Evolutionary conservation across 2,797 vertebrate genomes (phyloP).

Genomic region (Acropternis orthonyx): DNA sequence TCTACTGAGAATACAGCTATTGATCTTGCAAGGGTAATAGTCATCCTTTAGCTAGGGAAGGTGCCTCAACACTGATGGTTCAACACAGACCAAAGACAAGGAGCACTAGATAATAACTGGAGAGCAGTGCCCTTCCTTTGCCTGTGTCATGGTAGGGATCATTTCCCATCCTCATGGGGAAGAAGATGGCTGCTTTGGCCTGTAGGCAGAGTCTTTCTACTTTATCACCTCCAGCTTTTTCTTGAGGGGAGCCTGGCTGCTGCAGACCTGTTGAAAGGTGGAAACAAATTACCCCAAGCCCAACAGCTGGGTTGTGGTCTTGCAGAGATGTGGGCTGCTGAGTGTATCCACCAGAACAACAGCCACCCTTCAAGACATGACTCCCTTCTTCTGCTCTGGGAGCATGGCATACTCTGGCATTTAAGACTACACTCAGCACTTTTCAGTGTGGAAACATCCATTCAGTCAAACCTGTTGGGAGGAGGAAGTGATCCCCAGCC

Average conservation of each 20-base stretch:
- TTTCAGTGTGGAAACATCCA: neutral
- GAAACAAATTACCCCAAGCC: neutral
- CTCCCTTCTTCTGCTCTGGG: neutral
- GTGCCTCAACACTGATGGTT: neutral
- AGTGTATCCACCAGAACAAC: neutral
- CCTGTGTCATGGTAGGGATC: neutral
- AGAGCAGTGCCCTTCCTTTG: neutral
- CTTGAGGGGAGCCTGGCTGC: neutral
- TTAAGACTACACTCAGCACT: neutral
- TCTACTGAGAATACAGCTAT: neutral
- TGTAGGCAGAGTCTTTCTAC: neutral
- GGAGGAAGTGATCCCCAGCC: neutral
- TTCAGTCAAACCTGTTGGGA: neutral
- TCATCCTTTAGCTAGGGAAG: neutral
- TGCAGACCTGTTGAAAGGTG: neutral
- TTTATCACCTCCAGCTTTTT: neutral
- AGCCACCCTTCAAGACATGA: neutral
- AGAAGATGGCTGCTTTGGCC: neutral
- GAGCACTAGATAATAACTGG: neutral
- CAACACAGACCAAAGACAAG: neutral
- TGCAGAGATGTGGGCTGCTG: neutral
- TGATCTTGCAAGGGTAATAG: neutral
- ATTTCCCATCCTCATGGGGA: neutral
- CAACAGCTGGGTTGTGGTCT: neutral
- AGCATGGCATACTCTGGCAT: rapidly evolving